Conservation (phyloP, 1,140 invertebrate genomes). For the Ooceraea biroi region DNA sequence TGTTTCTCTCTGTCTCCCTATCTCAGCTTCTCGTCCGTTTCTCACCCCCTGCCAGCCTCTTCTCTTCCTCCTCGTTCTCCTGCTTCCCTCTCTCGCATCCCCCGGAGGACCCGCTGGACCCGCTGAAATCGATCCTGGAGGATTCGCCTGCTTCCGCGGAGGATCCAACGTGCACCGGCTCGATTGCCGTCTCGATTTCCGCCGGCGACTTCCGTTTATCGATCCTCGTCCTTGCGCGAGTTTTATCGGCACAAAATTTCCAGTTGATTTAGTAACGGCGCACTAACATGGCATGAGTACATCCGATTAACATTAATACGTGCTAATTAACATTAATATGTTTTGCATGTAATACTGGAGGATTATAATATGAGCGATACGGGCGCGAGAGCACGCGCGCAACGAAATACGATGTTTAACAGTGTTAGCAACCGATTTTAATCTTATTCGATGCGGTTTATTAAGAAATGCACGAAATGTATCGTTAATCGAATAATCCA, state of each 20-base stretch:
- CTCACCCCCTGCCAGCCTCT: not conserved
- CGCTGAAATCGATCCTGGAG: too few relatives aligned
- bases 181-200: not conserved
- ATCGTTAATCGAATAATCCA: not conserved
- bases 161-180: slow-evolving; percentile 5
- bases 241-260: slow-evolving; percentile 34
- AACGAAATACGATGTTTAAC: slow-evolving; percentile 19
- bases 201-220: slow-evolving; percentile 25
- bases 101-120: slow-evolving; percentile 2
- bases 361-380: slow-evolving; percentile 38
- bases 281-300: slow-evolving; percentile 44
- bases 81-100: not conserved
- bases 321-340: slow-evolving; percentile 61
- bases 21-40: slow-evolving; percentile 41
- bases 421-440: slow-evolving; percentile 21
- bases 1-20: slow-evolving; percentile 52
- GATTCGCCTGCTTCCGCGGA: slow-evolving; percentile 22
- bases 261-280: slow-evolving; percentile 40
- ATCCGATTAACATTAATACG: slow-evolving; percentile 62
- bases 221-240: not conserved
- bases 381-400: slow-evolving; percentile 10
- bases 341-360: slow-evolving; percentile 53
- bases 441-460: slow-evolving; percentile 39
- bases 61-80: not conserved
- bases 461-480: slow-evolving; percentile 21